phyloP scores from a whole-genome alignment of 1,140 invertebrate genomes.

The Dermatophagoides farinae region DNA sequence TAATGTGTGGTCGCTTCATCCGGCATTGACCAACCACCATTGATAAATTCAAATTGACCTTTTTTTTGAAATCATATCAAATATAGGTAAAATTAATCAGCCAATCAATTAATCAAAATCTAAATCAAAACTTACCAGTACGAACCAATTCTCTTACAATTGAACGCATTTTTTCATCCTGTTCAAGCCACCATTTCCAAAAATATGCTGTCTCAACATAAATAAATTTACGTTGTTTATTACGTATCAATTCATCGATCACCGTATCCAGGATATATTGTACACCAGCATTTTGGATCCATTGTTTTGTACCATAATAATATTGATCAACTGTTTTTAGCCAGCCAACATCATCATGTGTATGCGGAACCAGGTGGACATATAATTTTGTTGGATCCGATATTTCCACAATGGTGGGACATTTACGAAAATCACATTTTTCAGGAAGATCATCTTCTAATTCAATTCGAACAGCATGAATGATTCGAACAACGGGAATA shows the following conservation, averaged over 20 bases:
- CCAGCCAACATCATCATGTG: slow-evolving; percentile 45
- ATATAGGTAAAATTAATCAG: not conserved
- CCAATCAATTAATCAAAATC: not conserved
- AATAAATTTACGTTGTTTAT: slow-evolving; percentile 40
- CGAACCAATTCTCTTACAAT: slow-evolving; percentile 25
- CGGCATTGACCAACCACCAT: slow-evolving; percentile 94
- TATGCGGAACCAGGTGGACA: slow-evolving; percentile 45
- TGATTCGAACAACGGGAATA: no score
- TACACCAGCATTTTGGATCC: slow-evolving; percentile 35
- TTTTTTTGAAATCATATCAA: no score
- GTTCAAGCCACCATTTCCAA: slow-evolving; percentile 69
- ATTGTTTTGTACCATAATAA: slow-evolving; percentile 18
- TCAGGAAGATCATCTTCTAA: not conserved
- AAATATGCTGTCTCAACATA: slow-evolving; percentile 66
- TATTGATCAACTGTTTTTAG: slow-evolving; percentile 42
- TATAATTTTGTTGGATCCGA: slow-evolving; percentile 39
- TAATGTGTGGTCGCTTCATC: slow-evolving; percentile 84
- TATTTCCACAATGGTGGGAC: not conserved
- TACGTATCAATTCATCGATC: slow-evolving; percentile 46
- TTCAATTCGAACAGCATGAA: not conserved
- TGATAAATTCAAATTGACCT: slow-evolving; percentile 75
- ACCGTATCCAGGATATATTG: slow-evolving; percentile 81
- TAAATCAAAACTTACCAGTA: slow-evolving; percentile 31
- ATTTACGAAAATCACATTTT: not conserved
- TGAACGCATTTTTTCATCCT: slow-evolving; percentile 36